Evolutionary conservation across 2,113 vertebrate genomes (phyloP).

Genomic region (Macrotus californicus): DNA sequence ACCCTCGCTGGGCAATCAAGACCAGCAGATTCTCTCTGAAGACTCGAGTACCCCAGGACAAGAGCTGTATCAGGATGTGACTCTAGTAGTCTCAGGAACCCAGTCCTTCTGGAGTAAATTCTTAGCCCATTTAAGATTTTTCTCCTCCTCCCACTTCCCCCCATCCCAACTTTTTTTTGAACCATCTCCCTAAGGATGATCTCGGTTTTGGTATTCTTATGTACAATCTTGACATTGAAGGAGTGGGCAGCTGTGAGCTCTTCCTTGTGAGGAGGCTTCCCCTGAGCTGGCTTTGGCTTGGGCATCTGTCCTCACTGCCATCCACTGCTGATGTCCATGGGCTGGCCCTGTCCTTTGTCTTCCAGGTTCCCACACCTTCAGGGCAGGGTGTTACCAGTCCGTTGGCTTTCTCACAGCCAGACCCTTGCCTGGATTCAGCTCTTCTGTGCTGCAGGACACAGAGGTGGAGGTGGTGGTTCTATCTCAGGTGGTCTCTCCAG

Average conservation of each 20-base stretch:
- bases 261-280: not conserved
- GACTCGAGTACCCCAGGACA: conserved; percentile 65
- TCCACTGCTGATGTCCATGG: too few relatives aligned
- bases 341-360: not conserved
- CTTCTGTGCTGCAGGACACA: not conserved
- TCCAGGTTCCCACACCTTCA: not conserved
- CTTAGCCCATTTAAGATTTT: not conserved
- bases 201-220: not conserved
- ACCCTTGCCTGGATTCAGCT: not conserved
- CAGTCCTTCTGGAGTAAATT: not conserved
- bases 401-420: not conserved
- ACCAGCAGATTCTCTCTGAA: conserved; percentile 61
- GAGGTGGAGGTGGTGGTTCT: not conserved
- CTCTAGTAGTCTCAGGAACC: conserved; percentile 62
- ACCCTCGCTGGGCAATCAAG: conserved; percentile 44
- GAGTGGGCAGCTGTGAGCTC: not conserved
- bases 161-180: not conserved
- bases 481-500: not conserved
- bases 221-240: not conserved
- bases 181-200: not conserved
- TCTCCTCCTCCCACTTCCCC: not conserved
- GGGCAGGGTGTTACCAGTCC: not conserved
- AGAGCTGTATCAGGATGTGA: conserved; percentile 67
- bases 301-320: not conserved
- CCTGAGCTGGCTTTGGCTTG: not conserved